Evolutionary conservation across 2,113 vertebrate species (phyloP).

Genomic region (Plecotus auritus): DNA sequence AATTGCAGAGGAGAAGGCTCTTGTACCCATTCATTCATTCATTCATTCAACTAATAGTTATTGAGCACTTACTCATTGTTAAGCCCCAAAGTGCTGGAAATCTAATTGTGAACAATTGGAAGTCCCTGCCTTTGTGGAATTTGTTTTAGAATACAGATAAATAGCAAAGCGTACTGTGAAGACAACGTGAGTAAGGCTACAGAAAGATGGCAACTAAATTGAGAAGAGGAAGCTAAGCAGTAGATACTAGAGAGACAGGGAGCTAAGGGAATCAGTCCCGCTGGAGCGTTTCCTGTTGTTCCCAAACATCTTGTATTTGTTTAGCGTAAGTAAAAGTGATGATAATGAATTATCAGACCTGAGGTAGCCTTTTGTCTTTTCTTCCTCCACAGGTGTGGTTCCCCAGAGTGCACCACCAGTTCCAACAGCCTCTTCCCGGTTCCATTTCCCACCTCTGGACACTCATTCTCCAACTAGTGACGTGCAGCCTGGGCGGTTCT

Average conservation of each 20-base stretch:
- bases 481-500: conserved; percentile 66
- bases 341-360: not conserved
- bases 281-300: not conserved
- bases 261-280: not conserved
- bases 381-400: conserved; percentile 74
- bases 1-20: not conserved
- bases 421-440: conserved; percentile 82
- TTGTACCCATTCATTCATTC: not conserved
- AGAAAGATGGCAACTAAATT: not conserved
- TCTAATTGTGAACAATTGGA: not conserved
- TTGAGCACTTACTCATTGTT: not conserved
- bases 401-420: conserved; percentile 85
- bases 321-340: not conserved
- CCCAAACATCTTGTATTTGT: not conserved
- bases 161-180: not conserved
- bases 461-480: conserved; percentile 77
- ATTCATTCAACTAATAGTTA: not conserved
- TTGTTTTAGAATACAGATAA: not conserved
- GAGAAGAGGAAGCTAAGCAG: not conserved
- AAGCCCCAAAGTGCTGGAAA: not conserved
- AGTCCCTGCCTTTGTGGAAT: not conserved
- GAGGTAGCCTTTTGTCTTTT: not conserved
- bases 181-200: not conserved
- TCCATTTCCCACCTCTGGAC: conserved; percentile 82
- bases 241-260: not conserved